Evolutionary conservation across 1,140 invertebrate genomes (phyloP), one percentile per base, ranked within the genome.

Genomic region (Sitophilus oryzae): DNA sequence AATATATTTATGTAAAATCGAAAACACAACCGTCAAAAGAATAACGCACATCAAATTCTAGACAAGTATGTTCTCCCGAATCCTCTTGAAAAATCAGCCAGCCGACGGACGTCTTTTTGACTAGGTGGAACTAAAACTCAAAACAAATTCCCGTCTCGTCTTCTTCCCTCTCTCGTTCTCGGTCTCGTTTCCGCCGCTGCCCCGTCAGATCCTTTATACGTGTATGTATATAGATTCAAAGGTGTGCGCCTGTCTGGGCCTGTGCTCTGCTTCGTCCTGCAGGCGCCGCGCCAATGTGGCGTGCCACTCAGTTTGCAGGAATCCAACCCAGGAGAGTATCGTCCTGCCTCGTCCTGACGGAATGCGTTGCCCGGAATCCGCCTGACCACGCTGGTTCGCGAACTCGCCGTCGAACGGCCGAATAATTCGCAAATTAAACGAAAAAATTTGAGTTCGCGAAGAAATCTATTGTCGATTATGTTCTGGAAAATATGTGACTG

Each of bases 251-350:
- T 48, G 44, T 55, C 44, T 42, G 21, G 18, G 20, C 34, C 34
- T 16, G 19, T 55, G 52, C 35, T 55, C 48, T 45, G 44, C 41
- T 30, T 37, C 41, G 44, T 45, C 47, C 38, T 48, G 44, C 44
- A 45, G 37, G 50, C 40, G 25, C 43, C 41, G 50, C 40, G 25
- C 43, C 41, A 53, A 47, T 53, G 55, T 60, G 59, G 59, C 59
- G 59, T 60, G 48, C 45, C 42, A 57, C 48, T 60, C 59, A 60
- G 59, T 60, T 60, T 58, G 59, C 59, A 60, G 53, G 54, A 57
- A 57, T 54, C 51, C 55, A 50, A 55, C 59, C 53, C 59, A 52
- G 37, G 40, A n/a, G n/a, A 56, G 45, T 51, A 51, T 49, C 53
- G 44, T 50, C 44, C 16, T 19, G n/a, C 51, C 15, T 16, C 20